phyloP scores from a whole-genome alignment of 2,888 invertebrate species.

The Urechis unicinctus region DNA sequence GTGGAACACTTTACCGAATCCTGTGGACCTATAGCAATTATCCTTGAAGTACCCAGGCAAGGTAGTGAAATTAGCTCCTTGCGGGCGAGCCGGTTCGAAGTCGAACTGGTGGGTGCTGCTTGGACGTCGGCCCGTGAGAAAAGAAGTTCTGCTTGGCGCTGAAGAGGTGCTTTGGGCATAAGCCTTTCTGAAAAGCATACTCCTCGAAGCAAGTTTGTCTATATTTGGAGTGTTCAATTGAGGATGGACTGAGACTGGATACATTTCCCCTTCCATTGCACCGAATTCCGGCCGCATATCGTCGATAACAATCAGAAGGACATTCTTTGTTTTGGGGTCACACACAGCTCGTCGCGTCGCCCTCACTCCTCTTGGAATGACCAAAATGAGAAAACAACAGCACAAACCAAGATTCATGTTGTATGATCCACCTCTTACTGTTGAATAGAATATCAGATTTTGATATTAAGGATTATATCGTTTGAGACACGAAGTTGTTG shows the following conservation, averaged over 20 bases:
- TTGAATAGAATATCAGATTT: too few relatives aligned
- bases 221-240: constrained; percentile 70
- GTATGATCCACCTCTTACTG: too few relatives aligned
- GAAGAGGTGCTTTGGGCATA: constrained; percentile 74
- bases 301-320: constrained; percentile 65
- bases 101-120: constrained; percentile 76
- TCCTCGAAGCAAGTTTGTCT: constrained; percentile 62
- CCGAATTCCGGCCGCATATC: constrained; percentile 67
- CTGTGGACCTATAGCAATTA: constrained; percentile 71
- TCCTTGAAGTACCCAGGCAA: constrained; percentile 78
- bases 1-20: constrained; percentile 81
- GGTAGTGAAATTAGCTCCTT: constrained; percentile 75
- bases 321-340: constrained; percentile 51
- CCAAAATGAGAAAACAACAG: too few relatives aligned
- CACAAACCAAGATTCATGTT: too few relatives aligned
- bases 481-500: too few relatives aligned
- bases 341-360: too few relatives aligned
- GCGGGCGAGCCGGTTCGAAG: constrained; percentile 76
- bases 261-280: constrained; percentile 60
- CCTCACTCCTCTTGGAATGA: too few relatives aligned
- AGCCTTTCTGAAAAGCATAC: constrained; percentile 66
- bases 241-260: too few relatives aligned
- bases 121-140: constrained; percentile 78
- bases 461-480: too few relatives aligned
- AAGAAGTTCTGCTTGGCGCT: constrained; percentile 75